phyloP scores from a whole-genome alignment of 2,888 invertebrate species.

The Leptogaster cylindrica region DNA sequence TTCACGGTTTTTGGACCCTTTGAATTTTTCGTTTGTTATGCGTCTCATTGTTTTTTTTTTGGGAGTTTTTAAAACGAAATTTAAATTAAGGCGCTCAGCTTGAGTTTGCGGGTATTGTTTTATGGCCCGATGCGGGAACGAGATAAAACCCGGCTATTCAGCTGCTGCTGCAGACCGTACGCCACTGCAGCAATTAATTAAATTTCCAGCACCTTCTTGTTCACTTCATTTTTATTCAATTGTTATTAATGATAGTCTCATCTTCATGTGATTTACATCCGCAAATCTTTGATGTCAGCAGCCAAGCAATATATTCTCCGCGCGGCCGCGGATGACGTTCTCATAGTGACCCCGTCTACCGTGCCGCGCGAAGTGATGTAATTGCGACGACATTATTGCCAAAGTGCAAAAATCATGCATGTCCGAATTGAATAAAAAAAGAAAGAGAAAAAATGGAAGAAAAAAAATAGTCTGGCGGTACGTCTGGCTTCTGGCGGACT shows the following conservation, averaged over 20 bases:
- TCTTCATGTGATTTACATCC: neutral
- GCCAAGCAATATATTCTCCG: neutral
- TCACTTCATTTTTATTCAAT: too few species aligned
- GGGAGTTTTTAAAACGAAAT: neutral
- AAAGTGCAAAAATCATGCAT: neutral
- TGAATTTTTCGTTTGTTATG: neutral
- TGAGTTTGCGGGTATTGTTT: neutral
- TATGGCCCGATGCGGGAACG: neutral
- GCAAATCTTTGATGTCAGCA: neutral
- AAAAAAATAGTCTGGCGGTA: conserved; percentile 1
- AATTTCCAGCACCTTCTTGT: neutral
- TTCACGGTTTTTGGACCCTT: neutral
- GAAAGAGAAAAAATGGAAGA: too few species aligned
- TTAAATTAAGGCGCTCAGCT: neutral
- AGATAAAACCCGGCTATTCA: neutral
- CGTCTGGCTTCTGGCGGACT: neutral
- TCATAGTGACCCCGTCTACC: neutral
- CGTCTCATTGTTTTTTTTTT: neutral
- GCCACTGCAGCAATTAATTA: neutral
- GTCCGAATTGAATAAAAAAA: too few species aligned
- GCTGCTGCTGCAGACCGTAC: neutral
- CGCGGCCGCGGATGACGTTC: neutral
- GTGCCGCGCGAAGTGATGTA: neutral
- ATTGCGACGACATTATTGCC: neutral
- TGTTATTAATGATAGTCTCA: neutral